phyloP scores from a whole-genome alignment of 2,113 vertebrate species.

The Platycercus adscitus region DNA sequence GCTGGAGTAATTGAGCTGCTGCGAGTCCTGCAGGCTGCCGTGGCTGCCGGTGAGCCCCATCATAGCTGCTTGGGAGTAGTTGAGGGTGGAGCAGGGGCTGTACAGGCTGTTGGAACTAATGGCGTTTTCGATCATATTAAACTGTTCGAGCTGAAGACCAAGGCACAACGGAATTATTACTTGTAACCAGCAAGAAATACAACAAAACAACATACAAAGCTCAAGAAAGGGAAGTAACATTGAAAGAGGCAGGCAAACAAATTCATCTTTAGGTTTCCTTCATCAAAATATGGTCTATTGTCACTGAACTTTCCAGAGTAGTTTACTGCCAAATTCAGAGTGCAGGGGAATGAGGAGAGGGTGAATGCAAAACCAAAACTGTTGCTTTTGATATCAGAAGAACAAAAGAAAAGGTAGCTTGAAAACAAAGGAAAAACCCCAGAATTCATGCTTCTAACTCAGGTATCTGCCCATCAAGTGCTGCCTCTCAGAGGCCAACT shows the following conservation, averaged over 20 bases:
- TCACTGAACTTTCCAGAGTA: neutral
- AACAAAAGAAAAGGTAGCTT: neutral
- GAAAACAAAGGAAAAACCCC: neutral
- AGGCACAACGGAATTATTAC: neutral
- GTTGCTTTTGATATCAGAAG: accelerated
- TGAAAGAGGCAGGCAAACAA: slow-evolving; percentile 40
- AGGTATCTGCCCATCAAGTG: neutral
- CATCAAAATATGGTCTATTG: neutral
- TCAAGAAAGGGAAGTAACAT: neutral
- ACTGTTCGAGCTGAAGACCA: slow-evolving; percentile 90
- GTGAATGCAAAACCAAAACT: neutral
- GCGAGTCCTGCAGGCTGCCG: slow-evolving; percentile 84
- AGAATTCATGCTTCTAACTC: neutral
- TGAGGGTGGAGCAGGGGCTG: slow-evolving; percentile 93
- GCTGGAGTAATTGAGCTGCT: slow-evolving; percentile 88
- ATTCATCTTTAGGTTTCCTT: slow-evolving; percentile 8
- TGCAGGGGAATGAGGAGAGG: neutral
- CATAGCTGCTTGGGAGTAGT: slow-evolving; percentile 97
- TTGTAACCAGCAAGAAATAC: neutral
- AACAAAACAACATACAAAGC: neutral
- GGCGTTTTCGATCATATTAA: slow-evolving; percentile 96
- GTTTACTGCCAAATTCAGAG: neutral
- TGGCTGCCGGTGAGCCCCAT: slow-evolving; percentile 94
- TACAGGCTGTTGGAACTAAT: slow-evolving; percentile 92
- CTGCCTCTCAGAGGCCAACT: neutral